Conservation (phyloP, 2,888 invertebrate species). For the Diogma glabrata region DNA sequence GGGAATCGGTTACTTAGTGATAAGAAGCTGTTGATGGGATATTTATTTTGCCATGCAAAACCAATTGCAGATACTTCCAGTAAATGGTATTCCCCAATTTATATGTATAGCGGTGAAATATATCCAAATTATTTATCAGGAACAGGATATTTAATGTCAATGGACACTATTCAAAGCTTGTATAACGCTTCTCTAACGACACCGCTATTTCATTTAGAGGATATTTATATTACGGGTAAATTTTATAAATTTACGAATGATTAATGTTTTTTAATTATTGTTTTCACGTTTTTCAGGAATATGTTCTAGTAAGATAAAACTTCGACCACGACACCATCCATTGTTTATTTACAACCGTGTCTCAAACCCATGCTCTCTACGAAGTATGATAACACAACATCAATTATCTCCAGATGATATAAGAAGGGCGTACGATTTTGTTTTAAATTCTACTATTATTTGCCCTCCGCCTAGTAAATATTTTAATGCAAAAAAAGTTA, state of each 20-base stretch:
- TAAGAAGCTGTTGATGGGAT: slow-evolving; percentile 53
- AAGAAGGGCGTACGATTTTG: slow-evolving; percentile 33
- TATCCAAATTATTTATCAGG: slow-evolving; percentile 77
- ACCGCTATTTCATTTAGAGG: slow-evolving; percentile 64
- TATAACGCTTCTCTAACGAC: slow-evolving; percentile 55
- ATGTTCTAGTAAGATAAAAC: slow-evolving; percentile 46
- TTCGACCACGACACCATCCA: slow-evolving; percentile 50
- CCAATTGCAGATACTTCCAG: slow-evolving; percentile 61
- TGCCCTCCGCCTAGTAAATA: slow-evolving; percentile 31
- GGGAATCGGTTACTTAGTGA: slow-evolving; percentile 29
- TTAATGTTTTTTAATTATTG: slow-evolving; percentile 10
- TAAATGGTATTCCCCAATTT: slow-evolving; percentile 76
- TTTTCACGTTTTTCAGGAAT: slow-evolving; percentile 43
- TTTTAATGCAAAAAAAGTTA: slow-evolving; percentile 25
- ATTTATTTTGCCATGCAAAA: slow-evolving; percentile 63
- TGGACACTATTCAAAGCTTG: slow-evolving; percentile 50
- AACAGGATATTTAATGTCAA: slow-evolving; percentile 65
- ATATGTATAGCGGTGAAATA: slow-evolving; percentile 57
- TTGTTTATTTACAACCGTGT: slow-evolving; percentile 42
- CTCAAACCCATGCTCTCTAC: slow-evolving; percentile 40
- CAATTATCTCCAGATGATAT: slow-evolving; percentile 40
- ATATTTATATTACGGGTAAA: slow-evolving; percentile 64
- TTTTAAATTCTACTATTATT: slow-evolving; percentile 28
- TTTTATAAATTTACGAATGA: neutral
- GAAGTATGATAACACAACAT: slow-evolving; percentile 43